These are phyloP conservation scores for Ligdia adustata DNA, from an alignment of 2,888 invertebrate genomes.

Conservation along the genomic window DNA sequence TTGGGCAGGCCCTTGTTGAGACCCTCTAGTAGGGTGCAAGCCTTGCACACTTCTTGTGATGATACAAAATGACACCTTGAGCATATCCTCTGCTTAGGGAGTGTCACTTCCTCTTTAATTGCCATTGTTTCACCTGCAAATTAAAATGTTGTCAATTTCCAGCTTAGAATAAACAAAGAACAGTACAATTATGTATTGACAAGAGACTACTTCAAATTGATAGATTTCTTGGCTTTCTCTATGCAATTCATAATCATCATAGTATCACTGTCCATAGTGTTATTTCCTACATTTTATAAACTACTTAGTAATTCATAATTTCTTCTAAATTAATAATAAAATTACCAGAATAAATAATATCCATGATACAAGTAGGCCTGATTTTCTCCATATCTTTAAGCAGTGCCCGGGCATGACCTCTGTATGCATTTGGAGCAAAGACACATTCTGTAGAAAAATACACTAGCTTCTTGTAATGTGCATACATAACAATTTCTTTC, in stretches of 20 bases:
- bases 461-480: slow-evolving; percentile 96
- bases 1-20: slow-evolving; percentile 96
- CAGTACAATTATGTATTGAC: too few species aligned
- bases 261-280: too few species aligned
- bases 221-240: too few species aligned
- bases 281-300: too few species aligned
- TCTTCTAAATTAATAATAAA: too few species aligned
- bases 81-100: slow-evolving; percentile 93
- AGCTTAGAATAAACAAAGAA: too few species aligned
- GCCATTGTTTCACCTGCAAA: slow-evolving; percentile 92
- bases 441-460: slow-evolving; percentile 99
- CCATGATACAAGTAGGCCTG: slow-evolving; percentile 95
- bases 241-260: too few species aligned
- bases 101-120: slow-evolving; percentile 91
- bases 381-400: slow-evolving; percentile 98
- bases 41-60: slow-evolving; percentile 97
- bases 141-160: too few species aligned
- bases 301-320: too few species aligned
- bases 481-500: slow-evolving; percentile 99
- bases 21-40: slow-evolving; percentile 97
- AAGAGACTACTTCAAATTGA: too few species aligned
- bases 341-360: slow-evolving; percentile 94
- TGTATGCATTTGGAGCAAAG: slow-evolving; percentile 98
- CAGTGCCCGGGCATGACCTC: slow-evolving; percentile 94
- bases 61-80: slow-evolving; percentile 94